Base-by-base conservation (phyloP, 2,888 invertebrate species). In the Lypha dubia region DNA sequence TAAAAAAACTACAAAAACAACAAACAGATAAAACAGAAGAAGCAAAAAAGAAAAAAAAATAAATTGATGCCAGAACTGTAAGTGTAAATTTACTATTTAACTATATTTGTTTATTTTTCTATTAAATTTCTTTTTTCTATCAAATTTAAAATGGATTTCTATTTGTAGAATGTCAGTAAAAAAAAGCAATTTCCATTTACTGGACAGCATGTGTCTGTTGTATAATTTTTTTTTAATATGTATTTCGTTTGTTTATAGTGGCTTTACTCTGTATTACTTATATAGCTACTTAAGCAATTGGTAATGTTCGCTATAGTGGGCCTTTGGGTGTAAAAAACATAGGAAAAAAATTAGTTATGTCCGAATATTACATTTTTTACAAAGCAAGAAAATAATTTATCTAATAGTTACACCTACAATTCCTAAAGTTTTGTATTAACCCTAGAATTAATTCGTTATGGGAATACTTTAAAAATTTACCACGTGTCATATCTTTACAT, bases 61-160 rank as follows among this genome's bases (percentile, higher is more conserved):
- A 46, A 76, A 67, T 35, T 38, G 41, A 74, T 84, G 84, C 77
- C 79, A 70, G 74, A 79, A 79, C 58, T 65, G 84, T 84, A 75
- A 84, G 84, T 81, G 32, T 15, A 53, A 67, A 38, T 62, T 53
- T 60, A 41, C 3, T 73, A 7, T 70, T 53, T 51, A 9, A 24
- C n/a, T 68, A 5, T 11, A 32, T 49, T 68, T 49, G 60, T 1
- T 65, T 60, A 22, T 22, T 28, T 56, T 63, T 58, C 11, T 13
- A 15, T 32, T 53, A 53, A 46, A 46, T 35, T 49, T 22, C 53
- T 13, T 49, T 41, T 51, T 28, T 15, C 28, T 24, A 41, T 32
- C 28, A 75, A 56, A 68, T 80, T 62, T 13, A 11, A 46, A 71
- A 71, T 7, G 44, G 13, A 8, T 28, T 58, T 28, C 8, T 35